Evolutionary conservation across 2,888 invertebrate species (phyloP).

Genomic region (Heliconius sara): DNA sequence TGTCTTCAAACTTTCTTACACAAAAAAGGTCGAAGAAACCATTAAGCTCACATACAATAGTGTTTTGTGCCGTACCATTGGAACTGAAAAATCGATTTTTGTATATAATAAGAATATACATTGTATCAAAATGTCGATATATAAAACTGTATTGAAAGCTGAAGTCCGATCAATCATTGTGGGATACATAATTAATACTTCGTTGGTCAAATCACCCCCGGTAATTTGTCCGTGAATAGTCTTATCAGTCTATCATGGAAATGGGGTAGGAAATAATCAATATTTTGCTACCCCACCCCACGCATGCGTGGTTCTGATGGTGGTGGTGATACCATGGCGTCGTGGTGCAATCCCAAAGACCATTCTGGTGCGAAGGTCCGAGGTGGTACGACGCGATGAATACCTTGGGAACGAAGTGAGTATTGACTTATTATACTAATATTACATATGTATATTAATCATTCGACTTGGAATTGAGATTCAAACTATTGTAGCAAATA

Average conservation of each 20-base stretch:
- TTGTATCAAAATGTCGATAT: slow-evolving; percentile 37
- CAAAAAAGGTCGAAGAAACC: slow-evolving; percentile 6
- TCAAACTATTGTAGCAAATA: neutral
- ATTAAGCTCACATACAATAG: neutral
- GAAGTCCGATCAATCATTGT: slow-evolving; percentile 75
- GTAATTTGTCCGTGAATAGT: slow-evolving; percentile 75
- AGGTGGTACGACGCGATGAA: slow-evolving; percentile 53
- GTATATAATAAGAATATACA: slow-evolving; percentile 1
- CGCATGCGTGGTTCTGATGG: slow-evolving; percentile 80
- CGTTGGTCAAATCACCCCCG: slow-evolving; percentile 64
- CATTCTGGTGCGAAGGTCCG: slow-evolving; percentile 67
- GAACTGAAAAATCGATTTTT: slow-evolving; percentile 5
- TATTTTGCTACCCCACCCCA: slow-evolving; percentile 74
- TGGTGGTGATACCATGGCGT: slow-evolving; percentile 71
- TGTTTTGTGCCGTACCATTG: neutral
- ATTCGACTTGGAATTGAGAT: neutral
- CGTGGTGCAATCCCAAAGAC: slow-evolving; percentile 63
- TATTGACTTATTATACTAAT: slow-evolving; percentile 40
- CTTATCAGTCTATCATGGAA: slow-evolving; percentile 77
- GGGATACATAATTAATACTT: slow-evolving; percentile 79
- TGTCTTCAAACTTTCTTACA: neutral
- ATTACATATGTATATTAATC: neutral
- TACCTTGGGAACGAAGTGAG: slow-evolving; percentile 27
- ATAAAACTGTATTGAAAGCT: slow-evolving; percentile 48
- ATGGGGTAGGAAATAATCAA: slow-evolving; percentile 77